A percentile compares a stretch with the other conserved stretches of the same genome.
Evolutionary conservation across 2,113 vertebrate species (phyloP).

Genomic region (Oceanites oceanicus): DNA sequence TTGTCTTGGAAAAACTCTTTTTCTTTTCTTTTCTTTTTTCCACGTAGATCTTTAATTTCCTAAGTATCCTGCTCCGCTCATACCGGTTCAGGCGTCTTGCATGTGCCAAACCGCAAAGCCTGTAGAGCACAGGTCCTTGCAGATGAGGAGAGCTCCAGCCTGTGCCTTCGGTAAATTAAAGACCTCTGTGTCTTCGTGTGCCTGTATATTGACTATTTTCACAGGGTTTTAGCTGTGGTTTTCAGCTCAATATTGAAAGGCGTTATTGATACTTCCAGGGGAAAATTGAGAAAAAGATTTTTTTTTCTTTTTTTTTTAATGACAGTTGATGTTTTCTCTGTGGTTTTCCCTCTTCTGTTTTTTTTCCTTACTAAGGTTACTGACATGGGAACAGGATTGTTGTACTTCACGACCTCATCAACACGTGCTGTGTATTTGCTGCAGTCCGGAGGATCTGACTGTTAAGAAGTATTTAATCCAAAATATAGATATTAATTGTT

Average conservation of each 20-base stretch:
- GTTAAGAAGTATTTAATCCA: not conserved
- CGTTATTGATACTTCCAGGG: not conserved
- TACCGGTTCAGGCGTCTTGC: not conserved
- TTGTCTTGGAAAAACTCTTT: not conserved
- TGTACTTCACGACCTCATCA: not conserved
- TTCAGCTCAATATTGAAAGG: slow-evolving; percentile 1
- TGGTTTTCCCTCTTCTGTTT: not conserved
- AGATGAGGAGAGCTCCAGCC: not conserved
- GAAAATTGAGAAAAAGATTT: not conserved
- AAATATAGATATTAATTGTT: not conserved
- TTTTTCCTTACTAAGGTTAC: not conserved
- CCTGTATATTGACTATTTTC: not conserved
- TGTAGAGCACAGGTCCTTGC: not conserved
- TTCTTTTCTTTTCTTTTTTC: too few species aligned
- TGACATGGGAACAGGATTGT: not conserved
- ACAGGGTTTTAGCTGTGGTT: not conserved
- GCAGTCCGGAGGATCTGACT: not conserved
- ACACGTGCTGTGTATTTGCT: not conserved
- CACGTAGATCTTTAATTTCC: not conserved
- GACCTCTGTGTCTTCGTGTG: not conserved
- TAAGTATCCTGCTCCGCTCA: not conserved
- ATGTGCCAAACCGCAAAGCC: slow-evolving; percentile 5
- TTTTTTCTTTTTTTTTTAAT: not conserved
- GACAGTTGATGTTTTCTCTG: not conserved
- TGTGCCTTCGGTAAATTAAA: not conserved